These are phyloP conservation scores for Ptilorrhoa leucosticta DNA, from an alignment of 2,113 vertebrate genomes.

Conservation along the genomic window DNA sequence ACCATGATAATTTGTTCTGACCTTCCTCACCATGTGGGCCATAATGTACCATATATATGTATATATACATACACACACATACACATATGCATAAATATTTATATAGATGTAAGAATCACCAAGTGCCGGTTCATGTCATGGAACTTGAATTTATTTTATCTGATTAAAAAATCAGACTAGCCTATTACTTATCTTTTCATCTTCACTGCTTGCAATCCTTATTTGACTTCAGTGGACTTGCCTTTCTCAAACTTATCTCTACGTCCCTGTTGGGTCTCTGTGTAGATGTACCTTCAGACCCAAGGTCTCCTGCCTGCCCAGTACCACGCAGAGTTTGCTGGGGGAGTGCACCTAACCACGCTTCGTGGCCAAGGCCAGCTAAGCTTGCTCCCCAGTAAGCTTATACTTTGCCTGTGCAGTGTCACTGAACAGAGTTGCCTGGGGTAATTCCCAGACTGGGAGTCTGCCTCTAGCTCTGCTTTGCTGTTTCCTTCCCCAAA, in stretches of 20 bases:
- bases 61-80: fast-evolving
- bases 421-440: background rate
- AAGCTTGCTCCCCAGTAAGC: background rate
- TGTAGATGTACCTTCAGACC: background rate
- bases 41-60: background rate
- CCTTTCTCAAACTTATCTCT: background rate
- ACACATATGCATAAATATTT: fast-evolving
- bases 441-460: background rate
- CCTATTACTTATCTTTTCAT: background rate
- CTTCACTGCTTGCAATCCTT: background rate
- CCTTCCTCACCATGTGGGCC: background rate
- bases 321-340: background rate
- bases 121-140: background rate
- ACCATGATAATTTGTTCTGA: background rate
- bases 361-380: background rate
- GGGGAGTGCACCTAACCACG: background rate
- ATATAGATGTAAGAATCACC: background rate
- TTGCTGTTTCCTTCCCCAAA: background rate
- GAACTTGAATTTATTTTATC: background rate
- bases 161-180: background rate
- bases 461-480: background rate
- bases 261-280: background rate
- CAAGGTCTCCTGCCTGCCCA: background rate
- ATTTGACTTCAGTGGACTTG: background rate
- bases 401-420: background rate